Evolutionary conservation across 2,797 vertebrate species (phyloP).

Genomic region (Paguma larvata): DNA sequence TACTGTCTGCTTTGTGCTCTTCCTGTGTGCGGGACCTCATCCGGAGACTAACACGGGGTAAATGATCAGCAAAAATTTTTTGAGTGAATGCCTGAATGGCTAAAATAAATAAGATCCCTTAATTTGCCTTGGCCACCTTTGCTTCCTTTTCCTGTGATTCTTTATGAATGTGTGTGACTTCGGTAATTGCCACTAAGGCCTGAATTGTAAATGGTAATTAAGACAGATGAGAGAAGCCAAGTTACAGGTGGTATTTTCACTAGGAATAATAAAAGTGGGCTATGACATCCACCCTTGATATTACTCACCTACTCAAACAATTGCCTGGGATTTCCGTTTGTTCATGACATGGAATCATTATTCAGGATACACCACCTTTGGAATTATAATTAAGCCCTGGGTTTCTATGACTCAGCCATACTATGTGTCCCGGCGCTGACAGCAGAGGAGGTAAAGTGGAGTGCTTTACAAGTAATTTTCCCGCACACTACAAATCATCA

Average conservation of each 20-base stretch:
- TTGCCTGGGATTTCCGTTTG: slow-evolving; percentile 52
- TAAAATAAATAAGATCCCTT: neutral
- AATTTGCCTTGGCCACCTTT: neutral
- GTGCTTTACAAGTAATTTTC: slow-evolving; percentile 39
- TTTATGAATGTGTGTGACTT: neutral
- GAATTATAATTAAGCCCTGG: slow-evolving; percentile 42
- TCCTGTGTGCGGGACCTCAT: neutral
- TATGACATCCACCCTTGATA: slow-evolving; percentile 23
- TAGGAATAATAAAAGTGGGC: slow-evolving; percentile 11
- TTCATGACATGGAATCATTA: slow-evolving; percentile 44
- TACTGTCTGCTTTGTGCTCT: neutral
- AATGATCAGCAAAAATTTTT: neutral
- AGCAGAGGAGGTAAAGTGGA: neutral
- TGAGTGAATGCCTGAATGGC: neutral
- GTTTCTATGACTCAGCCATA: slow-evolving; percentile 69
- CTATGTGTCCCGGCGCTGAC: slow-evolving; percentile 53
- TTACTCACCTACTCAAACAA: slow-evolving; percentile 51
- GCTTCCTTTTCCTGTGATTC: neutral
- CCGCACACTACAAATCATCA: slow-evolving; percentile 64
- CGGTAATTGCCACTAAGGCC: neutral
- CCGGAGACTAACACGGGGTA: neutral
- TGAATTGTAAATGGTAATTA: slow-evolving; percentile 54
- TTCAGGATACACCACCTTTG: slow-evolving; percentile 17
- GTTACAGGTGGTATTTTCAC: slow-evolving; percentile 40
- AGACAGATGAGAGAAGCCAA: slow-evolving; percentile 11